Evolutionary conservation across 2,797 vertebrate species (phyloP).

Genomic region (Erithacus rubecula): DNA sequence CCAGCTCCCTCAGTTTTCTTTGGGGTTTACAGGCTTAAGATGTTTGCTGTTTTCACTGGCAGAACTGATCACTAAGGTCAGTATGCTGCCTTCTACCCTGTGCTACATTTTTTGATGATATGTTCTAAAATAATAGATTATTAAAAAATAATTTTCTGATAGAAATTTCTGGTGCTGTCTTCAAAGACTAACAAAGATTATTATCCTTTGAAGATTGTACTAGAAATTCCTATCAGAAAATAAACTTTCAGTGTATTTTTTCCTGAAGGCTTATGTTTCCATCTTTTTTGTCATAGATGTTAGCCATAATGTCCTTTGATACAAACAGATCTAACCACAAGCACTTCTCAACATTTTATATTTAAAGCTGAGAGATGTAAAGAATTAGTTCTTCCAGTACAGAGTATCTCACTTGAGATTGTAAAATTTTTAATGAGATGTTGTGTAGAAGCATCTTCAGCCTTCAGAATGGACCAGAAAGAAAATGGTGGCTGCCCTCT

Average conservation of each 20-base stretch:
- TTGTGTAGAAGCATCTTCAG: neutral
- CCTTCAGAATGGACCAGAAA: neutral
- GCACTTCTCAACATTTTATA: neutral
- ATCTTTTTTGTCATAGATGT: neutral
- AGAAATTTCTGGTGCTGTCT: too few species aligned
- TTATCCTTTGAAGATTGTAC: neutral
- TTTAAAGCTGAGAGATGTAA: neutral
- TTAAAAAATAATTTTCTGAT: too few species aligned
- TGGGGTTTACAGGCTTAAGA: neutral
- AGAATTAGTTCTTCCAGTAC: neutral
- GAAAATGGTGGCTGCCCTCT: neutral
- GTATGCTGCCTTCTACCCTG: neutral
- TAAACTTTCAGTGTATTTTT: neutral
- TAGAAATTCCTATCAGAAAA: neutral
- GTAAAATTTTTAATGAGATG: neutral
- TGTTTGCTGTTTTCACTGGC: neutral
- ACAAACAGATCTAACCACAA: neutral
- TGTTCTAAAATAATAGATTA: neutral
- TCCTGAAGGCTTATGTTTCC: neutral
- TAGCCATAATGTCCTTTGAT: neutral
- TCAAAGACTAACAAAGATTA: neutral
- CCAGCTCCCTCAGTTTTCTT: neutral
- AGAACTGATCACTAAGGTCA: neutral
- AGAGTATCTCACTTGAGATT: neutral
- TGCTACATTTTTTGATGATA: fast-evolving